Evolutionary conservation across 2,113 vertebrate genomes (phyloP), one percentile per base, ranked within the genome.

Genomic region (Calonectris borealis): DNA sequence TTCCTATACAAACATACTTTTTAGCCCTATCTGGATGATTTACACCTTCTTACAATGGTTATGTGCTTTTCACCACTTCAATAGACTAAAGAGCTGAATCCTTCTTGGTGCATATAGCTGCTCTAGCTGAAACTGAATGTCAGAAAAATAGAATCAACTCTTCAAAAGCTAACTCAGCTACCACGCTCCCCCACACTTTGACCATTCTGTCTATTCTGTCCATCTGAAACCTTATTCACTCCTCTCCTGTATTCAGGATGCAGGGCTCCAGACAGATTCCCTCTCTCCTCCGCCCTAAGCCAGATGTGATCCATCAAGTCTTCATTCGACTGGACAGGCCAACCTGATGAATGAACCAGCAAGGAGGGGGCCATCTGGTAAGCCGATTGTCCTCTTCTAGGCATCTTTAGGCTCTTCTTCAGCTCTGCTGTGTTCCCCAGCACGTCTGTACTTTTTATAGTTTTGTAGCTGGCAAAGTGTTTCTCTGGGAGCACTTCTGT

Each of bases 401-500:
- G 93, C 94, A 84, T 92, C 96, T 94, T 68, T 79, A 95, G 93
- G 94, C 38, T 95, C 89, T 84, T 97, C 90, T 65, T 90, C 96
- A 90, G 66, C 89, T 84, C 64, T 85, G 81, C 94, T 78, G 44
- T 82, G 80, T 40, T 94, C 64, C 68, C 49, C 79, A 86, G 64
- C 62, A 83, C 13, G 0, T 68, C 85, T 93, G 66, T 40, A 51
- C 73, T 73, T 71, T 58, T 61, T 11, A 32, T 12, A 90, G 44
- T 64, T 95, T 49, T 90, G 77, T 90, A 73, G 44, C 44, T 62
- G 85, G 34, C 73, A 84, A 52, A 90, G 40, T 11, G 40, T 80
- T 95, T 94, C 81, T 54, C 40, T 40, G 88, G 72, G 75, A 95
- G 38, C 25, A 22, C 44, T 65, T 89, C 71, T 95, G 70, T 89